Evolutionary conservation across 2,888 invertebrate species (phyloP).

Genomic region (Agapetus fuscipes): DNA sequence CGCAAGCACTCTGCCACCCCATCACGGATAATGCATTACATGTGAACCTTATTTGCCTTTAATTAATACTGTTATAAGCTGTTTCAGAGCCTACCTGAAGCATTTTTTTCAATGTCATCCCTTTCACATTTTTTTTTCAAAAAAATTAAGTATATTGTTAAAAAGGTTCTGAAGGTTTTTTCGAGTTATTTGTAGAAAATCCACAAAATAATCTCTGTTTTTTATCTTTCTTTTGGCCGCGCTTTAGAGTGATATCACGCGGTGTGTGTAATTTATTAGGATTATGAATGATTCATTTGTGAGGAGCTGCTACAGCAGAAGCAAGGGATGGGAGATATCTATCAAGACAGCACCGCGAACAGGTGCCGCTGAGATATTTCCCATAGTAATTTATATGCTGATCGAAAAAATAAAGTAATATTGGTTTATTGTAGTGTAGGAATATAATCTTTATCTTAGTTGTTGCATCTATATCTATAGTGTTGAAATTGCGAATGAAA

Average conservation of each 20-base stretch:
- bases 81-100: too few species aligned
- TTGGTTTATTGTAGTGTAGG: too few species aligned
- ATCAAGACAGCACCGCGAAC: background rate
- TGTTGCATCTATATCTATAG: too few species aligned
- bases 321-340: background rate
- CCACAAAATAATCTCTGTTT: too few species aligned
- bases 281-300: slow-evolving; percentile 1
- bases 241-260: background rate
- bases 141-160: background rate
- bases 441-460: too few species aligned
- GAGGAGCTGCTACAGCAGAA: background rate
- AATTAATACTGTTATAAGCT: too few species aligned
- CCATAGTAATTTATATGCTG: background rate
- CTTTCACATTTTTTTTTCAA: background rate
- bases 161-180: slow-evolving; percentile 3
- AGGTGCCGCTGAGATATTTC: background rate
- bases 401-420: too few species aligned
- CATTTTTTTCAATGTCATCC: background rate
- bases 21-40: too few species aligned
- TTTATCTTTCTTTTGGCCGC: too few species aligned
- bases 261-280: background rate
- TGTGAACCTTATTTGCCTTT: too few species aligned
- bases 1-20: too few species aligned
- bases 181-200: slow-evolving; percentile 3
- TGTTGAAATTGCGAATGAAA: too few species aligned